phyloP scores from a whole-genome alignment of 2,113 vertebrate species.

The Syrmaticus mikado region DNA sequence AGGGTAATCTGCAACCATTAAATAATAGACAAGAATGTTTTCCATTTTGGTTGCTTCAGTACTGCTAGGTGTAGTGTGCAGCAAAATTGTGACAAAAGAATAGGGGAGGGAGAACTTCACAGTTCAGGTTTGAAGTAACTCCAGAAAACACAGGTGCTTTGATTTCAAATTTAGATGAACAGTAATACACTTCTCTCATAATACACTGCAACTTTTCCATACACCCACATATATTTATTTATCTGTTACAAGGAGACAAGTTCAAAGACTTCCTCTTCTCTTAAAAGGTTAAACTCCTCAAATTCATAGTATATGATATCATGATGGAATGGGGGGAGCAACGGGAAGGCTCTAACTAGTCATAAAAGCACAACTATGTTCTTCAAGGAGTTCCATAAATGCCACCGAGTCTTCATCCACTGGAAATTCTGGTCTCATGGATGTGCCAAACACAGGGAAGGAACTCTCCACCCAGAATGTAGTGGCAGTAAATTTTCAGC shows the following conservation, averaged over 20 bases:
- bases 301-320: not conserved
- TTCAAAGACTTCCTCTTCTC: not conserved
- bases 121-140: not conserved
- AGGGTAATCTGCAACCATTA: conserved; percentile 25
- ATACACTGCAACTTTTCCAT: not conserved
- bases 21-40: not conserved
- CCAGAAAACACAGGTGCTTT: not conserved
- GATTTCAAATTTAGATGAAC: not conserved
- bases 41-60: not conserved
- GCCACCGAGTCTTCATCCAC: not conserved
- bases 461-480: not conserved
- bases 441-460: not conserved
- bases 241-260: not conserved
- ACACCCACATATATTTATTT: too few species aligned
- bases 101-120: not conserved
- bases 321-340: not conserved
- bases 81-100: not conserved
- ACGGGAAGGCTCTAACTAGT: not conserved
- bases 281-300: not conserved
- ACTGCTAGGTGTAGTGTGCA: not conserved
- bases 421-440: not conserved
- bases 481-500: not conserved
- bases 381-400: not conserved
- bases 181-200: not conserved
- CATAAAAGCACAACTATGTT: not conserved